phyloP scores from a whole-genome alignment of 2,797 vertebrate genomes.

The Argyrosomus regius region DNA sequence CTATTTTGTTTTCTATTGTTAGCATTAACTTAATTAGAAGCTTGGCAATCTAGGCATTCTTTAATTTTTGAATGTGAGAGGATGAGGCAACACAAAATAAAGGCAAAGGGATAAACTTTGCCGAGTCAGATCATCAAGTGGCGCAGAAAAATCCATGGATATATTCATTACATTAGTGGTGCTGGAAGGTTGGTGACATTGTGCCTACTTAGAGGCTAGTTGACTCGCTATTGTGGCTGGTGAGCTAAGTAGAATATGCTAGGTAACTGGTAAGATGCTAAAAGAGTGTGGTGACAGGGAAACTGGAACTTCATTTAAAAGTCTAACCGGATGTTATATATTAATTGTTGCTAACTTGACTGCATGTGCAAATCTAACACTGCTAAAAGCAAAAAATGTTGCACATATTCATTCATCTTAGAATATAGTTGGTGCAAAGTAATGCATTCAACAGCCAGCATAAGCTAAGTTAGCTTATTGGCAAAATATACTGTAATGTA shows the following conservation, averaged over 20 bases:
- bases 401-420: neutral
- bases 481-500: neutral
- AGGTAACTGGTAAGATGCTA: too few species aligned
- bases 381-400: neutral
- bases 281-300: neutral
- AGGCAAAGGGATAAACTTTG: too few species aligned
- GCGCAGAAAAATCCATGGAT: too few species aligned
- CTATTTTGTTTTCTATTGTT: neutral
- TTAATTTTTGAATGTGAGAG: neutral
- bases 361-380: neutral
- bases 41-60: neutral
- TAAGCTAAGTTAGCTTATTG: neutral
- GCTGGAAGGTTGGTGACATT: too few species aligned
- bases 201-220: too few species aligned
- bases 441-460: neutral
- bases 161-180: too few species aligned
- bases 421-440: neutral
- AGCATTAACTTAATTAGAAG: neutral
- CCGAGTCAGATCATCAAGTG: too few species aligned
- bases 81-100: too few species aligned
- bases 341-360: neutral
- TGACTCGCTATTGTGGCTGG: too few species aligned
- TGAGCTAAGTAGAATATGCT: too few species aligned
- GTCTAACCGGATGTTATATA: too few species aligned
- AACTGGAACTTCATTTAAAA: neutral